phyloP scores from a whole-genome alignment of 2,113 vertebrate genomes.

The Hassar affinis region DNA sequence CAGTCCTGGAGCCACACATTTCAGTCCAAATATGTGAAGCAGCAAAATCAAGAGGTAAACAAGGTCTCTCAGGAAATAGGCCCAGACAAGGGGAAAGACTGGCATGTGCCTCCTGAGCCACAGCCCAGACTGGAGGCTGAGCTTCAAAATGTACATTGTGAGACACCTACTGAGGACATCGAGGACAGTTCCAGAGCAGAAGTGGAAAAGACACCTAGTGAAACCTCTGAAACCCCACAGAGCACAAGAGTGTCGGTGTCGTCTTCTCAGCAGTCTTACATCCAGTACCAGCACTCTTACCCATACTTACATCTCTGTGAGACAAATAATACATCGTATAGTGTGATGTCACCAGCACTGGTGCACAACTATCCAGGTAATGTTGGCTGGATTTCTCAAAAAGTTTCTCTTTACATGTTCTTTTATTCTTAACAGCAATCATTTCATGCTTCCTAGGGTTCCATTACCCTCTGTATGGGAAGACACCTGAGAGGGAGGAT shows the following conservation, averaged over 20 bases:
- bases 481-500: constrained; percentile 95
- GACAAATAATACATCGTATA: constrained; percentile 84
- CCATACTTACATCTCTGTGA: constrained; percentile 96
- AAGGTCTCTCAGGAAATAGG: constrained; percentile 86
- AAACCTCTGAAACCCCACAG: constrained; percentile 83
- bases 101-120: constrained; percentile 76
- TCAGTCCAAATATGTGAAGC: constrained; percentile 90
- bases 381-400: constrained; percentile 29
- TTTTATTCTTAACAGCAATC: neutral
- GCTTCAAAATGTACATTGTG: constrained; percentile 81
- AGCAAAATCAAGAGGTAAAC: constrained; percentile 82
- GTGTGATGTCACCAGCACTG: constrained; percentile 90
- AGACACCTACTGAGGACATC: constrained; percentile 70
- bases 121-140: constrained; percentile 83
- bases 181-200: constrained; percentile 86
- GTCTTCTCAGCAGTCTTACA: constrained; percentile 92
- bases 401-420: neutral
- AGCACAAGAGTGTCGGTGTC: constrained; percentile 83
- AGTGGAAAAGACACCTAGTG: constrained; percentile 80
- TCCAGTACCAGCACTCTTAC: constrained; percentile 94
- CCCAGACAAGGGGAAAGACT: constrained; percentile 84
- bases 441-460: constrained; percentile 73
- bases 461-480: constrained; percentile 97
- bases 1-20: constrained; percentile 88
- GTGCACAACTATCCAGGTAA: constrained; percentile 96